Conservation (phyloP, 2,888 invertebrate species). For the Eupithecia subfuscata region DNA sequence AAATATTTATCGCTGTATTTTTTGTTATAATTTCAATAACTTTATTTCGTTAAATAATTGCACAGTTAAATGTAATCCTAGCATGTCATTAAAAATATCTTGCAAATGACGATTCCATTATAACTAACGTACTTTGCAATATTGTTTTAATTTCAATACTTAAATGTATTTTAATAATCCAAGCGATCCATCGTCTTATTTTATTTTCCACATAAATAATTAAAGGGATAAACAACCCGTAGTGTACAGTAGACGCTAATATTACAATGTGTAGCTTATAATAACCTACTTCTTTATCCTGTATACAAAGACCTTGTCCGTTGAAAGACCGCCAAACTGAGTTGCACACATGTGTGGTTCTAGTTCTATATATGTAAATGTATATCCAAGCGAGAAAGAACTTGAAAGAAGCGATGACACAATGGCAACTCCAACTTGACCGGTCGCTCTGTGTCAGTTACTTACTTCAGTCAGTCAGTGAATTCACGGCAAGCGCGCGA, state of each 20-base stretch:
- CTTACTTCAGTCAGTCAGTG: conserved; percentile 22
- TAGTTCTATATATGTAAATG: conserved; percentile 12
- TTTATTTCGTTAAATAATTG: too few species aligned
- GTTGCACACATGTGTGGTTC: conserved; percentile 39
- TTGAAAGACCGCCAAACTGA: conserved; percentile 18
- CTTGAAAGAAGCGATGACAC: conserved; percentile 61
- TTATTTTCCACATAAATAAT: not conserved
- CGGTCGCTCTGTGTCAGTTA: conserved; percentile 49
- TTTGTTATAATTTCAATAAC: too few species aligned
- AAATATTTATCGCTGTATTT: too few species aligned
- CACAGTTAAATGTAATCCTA: too few species aligned
- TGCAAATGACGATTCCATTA: too few species aligned
- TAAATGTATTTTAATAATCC: not conserved
- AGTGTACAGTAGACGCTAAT: not conserved
- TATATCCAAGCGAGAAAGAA: conserved; percentile 56
- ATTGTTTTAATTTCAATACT: too few species aligned
- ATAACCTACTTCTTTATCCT: conserved; percentile 1
- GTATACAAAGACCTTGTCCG: conserved; percentile 5
- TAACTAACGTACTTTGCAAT: too few species aligned
- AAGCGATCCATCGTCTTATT: not conserved
- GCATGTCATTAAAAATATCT: too few species aligned
- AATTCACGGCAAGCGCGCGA: conserved; percentile 71
- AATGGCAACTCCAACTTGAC: conserved; percentile 71
- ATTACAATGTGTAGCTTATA: not conserved
- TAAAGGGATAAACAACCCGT: not conserved